Conservation (phyloP, 2,113 vertebrate genomes). For the Peromyscus californicus region DNA sequence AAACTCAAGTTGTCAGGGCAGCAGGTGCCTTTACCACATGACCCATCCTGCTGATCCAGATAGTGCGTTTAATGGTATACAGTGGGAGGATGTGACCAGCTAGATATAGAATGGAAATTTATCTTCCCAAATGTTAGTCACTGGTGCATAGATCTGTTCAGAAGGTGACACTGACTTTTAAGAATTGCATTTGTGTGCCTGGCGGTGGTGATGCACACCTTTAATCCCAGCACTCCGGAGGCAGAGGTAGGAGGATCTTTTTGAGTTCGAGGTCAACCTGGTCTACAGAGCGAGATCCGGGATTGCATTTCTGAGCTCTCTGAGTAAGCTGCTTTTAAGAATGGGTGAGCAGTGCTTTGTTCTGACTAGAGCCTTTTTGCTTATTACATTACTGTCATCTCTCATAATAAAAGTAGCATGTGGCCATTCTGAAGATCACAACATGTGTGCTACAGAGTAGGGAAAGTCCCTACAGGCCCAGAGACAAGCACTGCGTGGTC, state of each 20-base stretch:
- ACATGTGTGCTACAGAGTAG: not conserved
- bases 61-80: not conserved
- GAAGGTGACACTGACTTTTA: not conserved
- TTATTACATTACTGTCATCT: conserved; percentile 43
- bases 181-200: not conserved
- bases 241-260: not conserved
- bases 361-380: not conserved
- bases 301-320: not conserved
- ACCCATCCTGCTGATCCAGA: not conserved
- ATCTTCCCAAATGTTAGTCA: not conserved
- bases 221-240: not conserved
- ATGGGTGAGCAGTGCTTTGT: not conserved
- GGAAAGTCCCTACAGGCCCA: not conserved
- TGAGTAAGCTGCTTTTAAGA: conserved; percentile 16
- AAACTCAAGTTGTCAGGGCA: not conserved
- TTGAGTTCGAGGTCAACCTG: not conserved
- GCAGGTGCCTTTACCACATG: not conserved
- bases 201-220: not conserved
- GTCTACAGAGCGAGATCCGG: not conserved
- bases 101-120: not conserved
- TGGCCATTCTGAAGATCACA: conserved; percentile 16
- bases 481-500: not conserved
- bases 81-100: not conserved
- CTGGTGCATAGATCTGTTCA: not conserved
- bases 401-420: conserved; percentile 33